Evolutionary conservation across 2,113 vertebrate species (phyloP).

Genomic region (Nycticorax nycticorax): DNA sequence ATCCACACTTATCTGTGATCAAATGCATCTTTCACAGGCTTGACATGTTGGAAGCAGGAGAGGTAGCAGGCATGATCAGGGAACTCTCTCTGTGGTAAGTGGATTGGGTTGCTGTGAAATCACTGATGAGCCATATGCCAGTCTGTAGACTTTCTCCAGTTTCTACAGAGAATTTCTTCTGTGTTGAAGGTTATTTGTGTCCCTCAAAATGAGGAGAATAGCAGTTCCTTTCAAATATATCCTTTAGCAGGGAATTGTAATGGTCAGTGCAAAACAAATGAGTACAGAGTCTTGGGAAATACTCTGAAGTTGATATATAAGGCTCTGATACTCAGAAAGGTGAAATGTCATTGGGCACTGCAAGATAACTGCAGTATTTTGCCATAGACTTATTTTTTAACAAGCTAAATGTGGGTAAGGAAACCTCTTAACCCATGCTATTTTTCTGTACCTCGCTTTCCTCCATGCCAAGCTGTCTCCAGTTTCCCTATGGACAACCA

Average conservation of each 20-base stretch:
- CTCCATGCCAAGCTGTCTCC: neutral
- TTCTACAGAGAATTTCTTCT: neutral
- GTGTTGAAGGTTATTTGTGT: neutral
- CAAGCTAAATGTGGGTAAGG: neutral
- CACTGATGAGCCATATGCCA: neutral
- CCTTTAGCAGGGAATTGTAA: neutral
- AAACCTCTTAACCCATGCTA: neutral
- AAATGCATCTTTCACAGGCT: neutral
- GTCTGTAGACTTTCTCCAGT: neutral
- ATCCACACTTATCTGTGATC: neutral
- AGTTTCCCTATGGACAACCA: neutral
- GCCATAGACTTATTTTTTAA: neutral
- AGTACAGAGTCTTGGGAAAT: neutral
- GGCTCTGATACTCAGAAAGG: neutral
- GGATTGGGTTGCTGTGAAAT: neutral
- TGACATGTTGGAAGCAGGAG: neutral
- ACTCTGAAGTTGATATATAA: neutral
- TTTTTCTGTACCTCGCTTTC: neutral
- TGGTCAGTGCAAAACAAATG: neutral
- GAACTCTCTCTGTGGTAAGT: neutral
- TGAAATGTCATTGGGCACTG: neutral
- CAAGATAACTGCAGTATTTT: neutral
- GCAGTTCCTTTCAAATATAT: neutral
- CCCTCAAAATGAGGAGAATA: neutral
- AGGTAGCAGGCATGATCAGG: neutral